Conservation (phyloP, 2,797 vertebrate species). For the Carapus acus region DNA sequence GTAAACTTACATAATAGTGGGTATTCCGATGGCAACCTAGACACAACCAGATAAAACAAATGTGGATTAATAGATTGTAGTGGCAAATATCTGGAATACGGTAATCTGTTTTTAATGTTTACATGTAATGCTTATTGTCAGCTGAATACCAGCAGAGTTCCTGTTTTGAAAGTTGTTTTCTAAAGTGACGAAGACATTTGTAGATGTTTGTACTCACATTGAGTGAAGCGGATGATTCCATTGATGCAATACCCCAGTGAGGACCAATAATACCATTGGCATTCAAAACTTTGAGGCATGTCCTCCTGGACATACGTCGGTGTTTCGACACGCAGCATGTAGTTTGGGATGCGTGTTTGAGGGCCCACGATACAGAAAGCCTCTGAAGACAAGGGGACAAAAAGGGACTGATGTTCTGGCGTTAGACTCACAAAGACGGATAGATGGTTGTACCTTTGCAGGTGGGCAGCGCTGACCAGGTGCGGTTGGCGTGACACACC, state of each 20-base stretch:
- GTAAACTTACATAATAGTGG: accelerated
- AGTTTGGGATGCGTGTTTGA: no score
- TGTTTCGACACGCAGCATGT: no score
- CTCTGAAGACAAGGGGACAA: conserved; percentile 2
- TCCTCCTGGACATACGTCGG: no score
- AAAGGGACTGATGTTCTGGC: neutral
- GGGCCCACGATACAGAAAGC: neutral
- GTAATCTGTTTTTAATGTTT: no score
- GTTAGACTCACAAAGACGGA: neutral
- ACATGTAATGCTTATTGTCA: no score
- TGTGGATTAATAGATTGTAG: no score
- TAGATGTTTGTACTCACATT: neutral
- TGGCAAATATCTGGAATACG: no score
- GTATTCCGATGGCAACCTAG: accelerated
- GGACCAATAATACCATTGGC: no score
- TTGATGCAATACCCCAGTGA: neutral
- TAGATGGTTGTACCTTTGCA: conserved; percentile 24
- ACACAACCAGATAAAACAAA: conserved; percentile 1
- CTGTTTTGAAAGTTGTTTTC: neutral
- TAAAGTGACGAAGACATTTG: no score
- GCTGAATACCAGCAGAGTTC: neutral
- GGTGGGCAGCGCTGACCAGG: conserved; percentile 18
- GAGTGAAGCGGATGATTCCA: accelerated
- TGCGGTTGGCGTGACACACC: neutral
- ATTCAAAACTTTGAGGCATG: neutral